Conservation (phyloP, 2,113 vertebrate genomes). For the Tamias sibiricus region DNA sequence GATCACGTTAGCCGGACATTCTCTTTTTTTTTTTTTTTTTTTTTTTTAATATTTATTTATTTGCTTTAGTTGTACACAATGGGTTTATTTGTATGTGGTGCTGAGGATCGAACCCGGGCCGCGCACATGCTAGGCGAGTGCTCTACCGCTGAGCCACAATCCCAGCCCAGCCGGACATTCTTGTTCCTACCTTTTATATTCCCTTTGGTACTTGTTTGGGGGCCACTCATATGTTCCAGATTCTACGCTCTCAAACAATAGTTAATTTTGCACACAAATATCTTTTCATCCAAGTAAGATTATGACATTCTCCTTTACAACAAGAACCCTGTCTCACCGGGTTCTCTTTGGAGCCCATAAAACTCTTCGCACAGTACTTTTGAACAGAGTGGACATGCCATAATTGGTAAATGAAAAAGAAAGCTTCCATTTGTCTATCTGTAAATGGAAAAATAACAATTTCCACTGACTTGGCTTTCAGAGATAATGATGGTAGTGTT, state of each 20-base stretch:
- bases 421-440: slow-evolving; percentile 68
- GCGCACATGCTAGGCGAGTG: too few species aligned
- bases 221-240: neutral
- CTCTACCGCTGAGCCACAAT: too few species aligned
- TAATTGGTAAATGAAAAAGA: slow-evolving; percentile 75
- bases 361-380: slow-evolving; percentile 59
- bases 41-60: too few species aligned
- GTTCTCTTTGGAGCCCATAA: slow-evolving; percentile 25
- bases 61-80: too few species aligned
- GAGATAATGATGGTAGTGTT: slow-evolving; percentile 71
- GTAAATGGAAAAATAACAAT: slow-evolving; percentile 78
- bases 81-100: too few species aligned
- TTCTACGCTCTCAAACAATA: neutral
- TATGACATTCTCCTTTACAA: neutral
- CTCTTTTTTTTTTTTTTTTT: too few species aligned
- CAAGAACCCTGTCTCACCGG: slow-evolving; percentile 3
- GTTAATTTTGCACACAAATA: neutral
- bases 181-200: neutral
- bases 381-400: slow-evolving; percentile 38
- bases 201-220: neutral
- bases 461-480: slow-evolving; percentile 70
- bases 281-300: slow-evolving; percentile 15
- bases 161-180: neutral
- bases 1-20: neutral
- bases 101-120: too few species aligned